Evolutionary conservation across 2,888 invertebrate species (phyloP).

Genomic region (Meta bourneti): DNA sequence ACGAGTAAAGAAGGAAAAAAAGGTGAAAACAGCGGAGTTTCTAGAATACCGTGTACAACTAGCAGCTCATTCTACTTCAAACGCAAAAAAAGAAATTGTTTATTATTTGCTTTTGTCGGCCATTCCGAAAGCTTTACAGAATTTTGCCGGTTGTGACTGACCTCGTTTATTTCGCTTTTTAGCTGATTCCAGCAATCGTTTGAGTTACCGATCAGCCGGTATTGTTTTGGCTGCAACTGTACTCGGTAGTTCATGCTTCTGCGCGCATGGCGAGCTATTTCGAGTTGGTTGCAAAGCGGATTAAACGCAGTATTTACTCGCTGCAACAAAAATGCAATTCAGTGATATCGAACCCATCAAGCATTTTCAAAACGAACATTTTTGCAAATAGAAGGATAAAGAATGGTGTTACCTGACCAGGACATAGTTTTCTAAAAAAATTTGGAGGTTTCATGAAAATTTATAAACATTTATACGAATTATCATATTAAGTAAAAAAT

Average conservation of each 20-base stretch:
- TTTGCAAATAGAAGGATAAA: neutral
- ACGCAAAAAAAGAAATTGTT: slow-evolving; percentile 37
- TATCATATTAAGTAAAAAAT: too few species aligned
- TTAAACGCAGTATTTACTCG: slow-evolving; percentile 1
- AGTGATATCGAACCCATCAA: neutral
- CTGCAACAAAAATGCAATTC: neutral
- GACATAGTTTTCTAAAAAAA: too few species aligned
- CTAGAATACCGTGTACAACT: too few species aligned
- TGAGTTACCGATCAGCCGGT: slow-evolving; percentile 28
- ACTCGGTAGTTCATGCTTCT: slow-evolving; percentile 44
- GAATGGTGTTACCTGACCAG: too few species aligned
- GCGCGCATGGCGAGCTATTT: slow-evolving; percentile 49
- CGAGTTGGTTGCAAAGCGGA: slow-evolving; percentile 25
- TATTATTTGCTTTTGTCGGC: slow-evolving; percentile 63
- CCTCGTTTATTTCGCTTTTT: slow-evolving; percentile 62
- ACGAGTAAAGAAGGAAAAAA: too few species aligned
- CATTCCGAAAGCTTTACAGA: slow-evolving; percentile 64
- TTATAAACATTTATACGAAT: too few species aligned
- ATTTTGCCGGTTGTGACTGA: slow-evolving; percentile 66
- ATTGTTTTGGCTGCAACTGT: slow-evolving; percentile 66
- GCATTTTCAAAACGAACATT: neutral
- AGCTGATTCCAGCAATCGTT: slow-evolving; percentile 39
- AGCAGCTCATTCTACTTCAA: slow-evolving; percentile 7
- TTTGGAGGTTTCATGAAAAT: too few species aligned
- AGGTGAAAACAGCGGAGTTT: too few species aligned